Conservation (phyloP, 2,797 vertebrate species). For the Knipowitschia caucasica region DNA sequence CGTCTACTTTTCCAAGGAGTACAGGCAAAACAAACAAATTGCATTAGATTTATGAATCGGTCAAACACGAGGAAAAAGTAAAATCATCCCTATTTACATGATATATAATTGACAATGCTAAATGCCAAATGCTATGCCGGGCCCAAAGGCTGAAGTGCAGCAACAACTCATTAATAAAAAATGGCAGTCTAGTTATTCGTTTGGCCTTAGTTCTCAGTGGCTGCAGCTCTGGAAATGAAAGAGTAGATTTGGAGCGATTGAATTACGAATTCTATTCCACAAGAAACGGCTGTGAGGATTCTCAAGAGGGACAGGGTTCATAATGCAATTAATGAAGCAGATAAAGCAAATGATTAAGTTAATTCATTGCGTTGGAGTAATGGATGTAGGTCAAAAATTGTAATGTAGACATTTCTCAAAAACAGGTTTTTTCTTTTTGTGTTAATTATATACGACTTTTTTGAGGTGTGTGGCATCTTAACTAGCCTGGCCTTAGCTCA, state of each 20-base stretch:
- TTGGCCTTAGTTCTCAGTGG: background rate
- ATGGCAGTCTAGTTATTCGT: constrained; percentile 1
- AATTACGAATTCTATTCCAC: background rate
- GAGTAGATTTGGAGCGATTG: background rate
- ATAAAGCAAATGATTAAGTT: background rate
- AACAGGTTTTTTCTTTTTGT: no score
- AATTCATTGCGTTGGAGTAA: no score
- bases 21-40: background rate
- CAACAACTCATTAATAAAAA: constrained; percentile 8
- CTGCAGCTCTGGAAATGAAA: background rate
- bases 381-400: no score
- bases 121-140: background rate
- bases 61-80: background rate
- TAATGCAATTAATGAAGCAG: background rate
- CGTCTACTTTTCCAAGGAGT: background rate
- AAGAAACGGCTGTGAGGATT: background rate
- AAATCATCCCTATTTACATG: background rate
- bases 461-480: no score
- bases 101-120: background rate
- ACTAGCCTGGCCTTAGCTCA: no score
- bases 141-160: background rate
- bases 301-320: no score
- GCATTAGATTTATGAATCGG: background rate
- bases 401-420: no score
- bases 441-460: no score